These are phyloP conservation scores for Alexandromys fortis DNA, from an alignment of 2,113 vertebrate species.

Conservation along the genomic window DNA sequence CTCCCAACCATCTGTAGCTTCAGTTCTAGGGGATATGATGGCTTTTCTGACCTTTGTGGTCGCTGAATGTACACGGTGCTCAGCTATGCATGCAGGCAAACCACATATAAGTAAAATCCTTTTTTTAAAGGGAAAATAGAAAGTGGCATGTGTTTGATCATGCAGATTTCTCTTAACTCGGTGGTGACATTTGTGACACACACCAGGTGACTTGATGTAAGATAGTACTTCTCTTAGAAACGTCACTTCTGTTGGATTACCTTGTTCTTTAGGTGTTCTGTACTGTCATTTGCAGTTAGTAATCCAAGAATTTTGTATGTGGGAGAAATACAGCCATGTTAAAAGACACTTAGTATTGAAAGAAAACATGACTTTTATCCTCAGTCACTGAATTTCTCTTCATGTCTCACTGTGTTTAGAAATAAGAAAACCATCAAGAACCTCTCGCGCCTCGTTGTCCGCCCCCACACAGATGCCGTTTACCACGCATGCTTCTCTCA, in stretches of 20 bases:
- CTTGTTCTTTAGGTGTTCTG: slow-evolving; percentile 5
- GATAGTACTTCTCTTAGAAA: slow-evolving; percentile 20
- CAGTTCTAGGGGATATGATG: neutral
- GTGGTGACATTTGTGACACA: slow-evolving; percentile 31
- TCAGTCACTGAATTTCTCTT: slow-evolving; percentile 64
- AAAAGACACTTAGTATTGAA: slow-evolving; percentile 19
- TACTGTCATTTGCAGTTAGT: slow-evolving; percentile 45
- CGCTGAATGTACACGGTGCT: neutral
- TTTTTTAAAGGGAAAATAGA: neutral
- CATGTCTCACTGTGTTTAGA: slow-evolving; percentile 83
- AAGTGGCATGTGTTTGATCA: slow-evolving; percentile 46
- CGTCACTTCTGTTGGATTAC: neutral
- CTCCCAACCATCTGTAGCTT: neutral
- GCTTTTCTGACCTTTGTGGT: neutral
- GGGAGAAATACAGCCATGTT: neutral
- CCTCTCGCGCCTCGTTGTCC: slow-evolving; percentile 93
- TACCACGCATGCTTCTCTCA: slow-evolving; percentile 96
- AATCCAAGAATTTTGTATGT: slow-evolving; percentile 55
- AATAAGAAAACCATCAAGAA: slow-evolving; percentile 93
- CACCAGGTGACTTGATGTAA: neutral
- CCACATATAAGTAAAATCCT: neutral
- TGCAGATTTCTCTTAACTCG: slow-evolving; percentile 17
- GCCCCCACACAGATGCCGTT: slow-evolving; percentile 94
- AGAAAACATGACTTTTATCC: slow-evolving; percentile 45
- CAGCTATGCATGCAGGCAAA: neutral